These are phyloP conservation scores for Shargacucullia verbasci DNA, from an alignment of 2,888 invertebrate genomes.

Conservation along the genomic window DNA sequence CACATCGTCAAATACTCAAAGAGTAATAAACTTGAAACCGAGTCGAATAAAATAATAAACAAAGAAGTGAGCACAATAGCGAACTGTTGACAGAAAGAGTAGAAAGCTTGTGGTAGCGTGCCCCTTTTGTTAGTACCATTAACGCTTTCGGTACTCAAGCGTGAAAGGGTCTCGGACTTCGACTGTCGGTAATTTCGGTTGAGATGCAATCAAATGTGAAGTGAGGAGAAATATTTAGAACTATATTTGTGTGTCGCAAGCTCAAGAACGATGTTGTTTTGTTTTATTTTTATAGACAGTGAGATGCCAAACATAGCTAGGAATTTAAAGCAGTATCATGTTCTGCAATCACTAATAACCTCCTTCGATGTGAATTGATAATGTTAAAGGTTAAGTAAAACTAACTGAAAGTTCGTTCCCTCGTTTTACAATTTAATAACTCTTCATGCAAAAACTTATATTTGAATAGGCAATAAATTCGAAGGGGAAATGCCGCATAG, in stretches of 20 bases:
- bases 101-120: conserved; percentile 75
- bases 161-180: conserved; percentile 69
- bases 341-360: too few species aligned
- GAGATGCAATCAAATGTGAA: conserved; percentile 53
- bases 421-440: neutral
- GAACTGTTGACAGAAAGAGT: conserved; percentile 67
- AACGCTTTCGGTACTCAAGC: conserved; percentile 71
- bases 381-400: neutral
- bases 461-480: neutral
- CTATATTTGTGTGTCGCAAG: neutral
- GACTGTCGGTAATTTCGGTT: conserved; percentile 55
- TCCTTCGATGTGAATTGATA: too few species aligned
- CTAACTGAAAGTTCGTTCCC: conserved; percentile 4
- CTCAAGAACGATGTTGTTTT: neutral
- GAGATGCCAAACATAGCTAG: too few species aligned
- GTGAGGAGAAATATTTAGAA: conserved; percentile 35
- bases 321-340: too few species aligned
- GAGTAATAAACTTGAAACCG: conserved; percentile 38
- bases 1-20: conserved; percentile 16
- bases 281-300: neutral
- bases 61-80: conserved; percentile 60
- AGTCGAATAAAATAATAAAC: conserved; percentile 56
- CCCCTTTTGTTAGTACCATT: conserved; percentile 81
- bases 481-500: neutral
- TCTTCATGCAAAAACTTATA: too few species aligned